Conservation (phyloP, 53 echinoderm and acorn worm species). For the Actinopyga echinites region DNA sequence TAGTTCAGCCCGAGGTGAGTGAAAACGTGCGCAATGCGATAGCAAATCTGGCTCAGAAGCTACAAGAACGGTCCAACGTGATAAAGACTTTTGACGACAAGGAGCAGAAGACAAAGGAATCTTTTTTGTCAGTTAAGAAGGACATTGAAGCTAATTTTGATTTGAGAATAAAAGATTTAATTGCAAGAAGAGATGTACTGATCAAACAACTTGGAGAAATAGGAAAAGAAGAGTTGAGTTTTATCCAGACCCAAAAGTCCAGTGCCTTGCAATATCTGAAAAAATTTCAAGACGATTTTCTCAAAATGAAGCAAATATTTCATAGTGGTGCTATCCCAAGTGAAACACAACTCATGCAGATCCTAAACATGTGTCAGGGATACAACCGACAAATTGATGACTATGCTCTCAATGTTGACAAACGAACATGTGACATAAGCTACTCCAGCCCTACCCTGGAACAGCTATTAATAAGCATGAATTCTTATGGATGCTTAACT, state of each 20-base stretch:
- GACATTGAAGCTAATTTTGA: conserved; percentile 79
- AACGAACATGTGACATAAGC: conserved; percentile 60
- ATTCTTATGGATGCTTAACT: conserved; percentile 74
- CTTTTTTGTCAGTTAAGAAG: conserved; percentile 67
- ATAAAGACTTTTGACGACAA: conserved; percentile 74
- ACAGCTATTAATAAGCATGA: conserved; percentile 79
- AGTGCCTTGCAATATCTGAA: conserved; percentile 86
- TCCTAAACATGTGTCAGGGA: conserved; percentile 71
- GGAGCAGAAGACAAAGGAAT: conserved; percentile 68
- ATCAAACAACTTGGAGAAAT: conserved; percentile 82
- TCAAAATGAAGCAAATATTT: conserved; percentile 76
- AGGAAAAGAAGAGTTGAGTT: conserved; percentile 78
- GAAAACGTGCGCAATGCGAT: conserved; percentile 72
- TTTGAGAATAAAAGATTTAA: conserved; percentile 68
- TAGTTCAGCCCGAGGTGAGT: conserved; percentile 49
- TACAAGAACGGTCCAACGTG: conserved; percentile 80
- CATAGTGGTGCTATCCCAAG: conserved; percentile 55
- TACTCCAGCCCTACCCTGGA: conserved; percentile 73
- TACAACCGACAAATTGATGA: conserved; percentile 85
- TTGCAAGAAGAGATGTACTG: conserved; percentile 65
- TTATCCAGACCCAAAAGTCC: conserved; percentile 76
- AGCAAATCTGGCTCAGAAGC: conserved; percentile 63
- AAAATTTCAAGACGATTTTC: conserved; percentile 82
- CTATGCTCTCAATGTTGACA: conserved; percentile 81
- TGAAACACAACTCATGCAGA: conserved; percentile 74